Conservation (phyloP, 35 echinoderm and acorn worm genomes). For the Stichopus chloronotus region DNA sequence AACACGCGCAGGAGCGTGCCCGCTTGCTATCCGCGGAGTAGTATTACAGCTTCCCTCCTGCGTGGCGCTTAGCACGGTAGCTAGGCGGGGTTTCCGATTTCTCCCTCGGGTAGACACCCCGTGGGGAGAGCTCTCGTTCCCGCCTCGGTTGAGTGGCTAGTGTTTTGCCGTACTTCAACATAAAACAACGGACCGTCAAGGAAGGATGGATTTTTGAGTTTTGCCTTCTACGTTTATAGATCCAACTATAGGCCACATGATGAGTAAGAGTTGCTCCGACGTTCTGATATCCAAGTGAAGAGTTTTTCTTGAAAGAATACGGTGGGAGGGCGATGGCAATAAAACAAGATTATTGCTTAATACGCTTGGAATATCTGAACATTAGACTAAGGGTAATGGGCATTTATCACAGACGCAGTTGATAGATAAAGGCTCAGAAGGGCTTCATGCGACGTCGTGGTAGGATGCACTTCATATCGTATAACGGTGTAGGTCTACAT, state of each 20-base stretch:
- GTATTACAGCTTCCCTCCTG: constrained; percentile 35
- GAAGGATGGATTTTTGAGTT: constrained; percentile 38
- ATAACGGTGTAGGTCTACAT: no score
- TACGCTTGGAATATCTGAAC: not conserved
- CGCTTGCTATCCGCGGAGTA: constrained; percentile 30
- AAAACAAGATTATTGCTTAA: constrained; percentile 13
- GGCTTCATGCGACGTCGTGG: no score
- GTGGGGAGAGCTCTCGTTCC: constrained; percentile 54
- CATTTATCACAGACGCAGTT: no score
- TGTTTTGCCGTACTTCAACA: constrained; percentile 40
- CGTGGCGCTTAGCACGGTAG: constrained; percentile 47
- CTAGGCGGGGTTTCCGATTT: constrained; percentile 53
- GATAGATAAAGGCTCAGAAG: no score
- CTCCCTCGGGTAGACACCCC: constrained; percentile 42
- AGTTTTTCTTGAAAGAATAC: not conserved
- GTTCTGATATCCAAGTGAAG: not conserved
- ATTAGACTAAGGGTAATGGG: not conserved
- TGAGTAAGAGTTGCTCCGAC: not conserved
- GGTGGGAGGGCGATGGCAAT: not conserved
- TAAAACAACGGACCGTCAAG: constrained; percentile 43
- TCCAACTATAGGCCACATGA: not conserved
- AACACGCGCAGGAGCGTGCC: constrained; percentile 43
- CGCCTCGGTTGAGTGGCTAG: constrained; percentile 46
- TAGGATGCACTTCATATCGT: no score
- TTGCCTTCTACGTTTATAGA: not conserved